Evolutionary conservation across 2,888 invertebrate genomes (phyloP), one percentile per base, ranked within the genome.

Genomic region (Ernsta delagoae): DNA sequence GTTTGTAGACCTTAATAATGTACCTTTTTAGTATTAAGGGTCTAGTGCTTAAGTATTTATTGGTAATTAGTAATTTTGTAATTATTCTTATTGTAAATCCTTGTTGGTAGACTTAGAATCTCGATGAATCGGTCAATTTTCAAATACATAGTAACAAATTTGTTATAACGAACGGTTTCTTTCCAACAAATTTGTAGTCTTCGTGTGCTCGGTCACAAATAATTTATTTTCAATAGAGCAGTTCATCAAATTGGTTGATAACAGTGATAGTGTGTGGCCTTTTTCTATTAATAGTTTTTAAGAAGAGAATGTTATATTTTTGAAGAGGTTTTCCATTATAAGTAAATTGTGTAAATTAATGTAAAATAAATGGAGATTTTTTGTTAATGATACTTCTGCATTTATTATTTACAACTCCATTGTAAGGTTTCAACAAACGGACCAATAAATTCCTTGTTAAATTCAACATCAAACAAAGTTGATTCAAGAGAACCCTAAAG

Each of bases 311-410:
- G 89, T 90, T 90, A 89, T 87, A 86, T 87, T 82, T 88, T 86
- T 84, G 82, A 89, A 85, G 59, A 87, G 83, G 85, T 87, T 90
- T 86, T 84, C 84, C 80, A 83, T 81, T 77, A 79, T 88, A 88
- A 88, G 85, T 89, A 82, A 83, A 81, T 87, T 93, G 92, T 93
- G 92, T 92, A 92, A 92, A 93, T 87, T 92, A 89, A 90, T 92
- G 93, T 93, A 92, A 92, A 93, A 92, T 92, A 91, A 93, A 93
- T 80, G 83, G 89, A 90, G 87, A 90, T 89, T 89, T 91, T 92
- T 90, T 92, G 90, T 92, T 92, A 91, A 88, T 77, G 83, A 74
- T 75, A 61, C 48, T 8, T 11, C 43, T 59, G 68, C 34, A 50
- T 62, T 68, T 69, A 50, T 68, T 57, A 62, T 68, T 62, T 62